A percentile compares a stretch with the other conserved stretches of the same genome.
Conservation (phyloP, 1,140 invertebrate species). For the Andrena cerasifolii region DNA sequence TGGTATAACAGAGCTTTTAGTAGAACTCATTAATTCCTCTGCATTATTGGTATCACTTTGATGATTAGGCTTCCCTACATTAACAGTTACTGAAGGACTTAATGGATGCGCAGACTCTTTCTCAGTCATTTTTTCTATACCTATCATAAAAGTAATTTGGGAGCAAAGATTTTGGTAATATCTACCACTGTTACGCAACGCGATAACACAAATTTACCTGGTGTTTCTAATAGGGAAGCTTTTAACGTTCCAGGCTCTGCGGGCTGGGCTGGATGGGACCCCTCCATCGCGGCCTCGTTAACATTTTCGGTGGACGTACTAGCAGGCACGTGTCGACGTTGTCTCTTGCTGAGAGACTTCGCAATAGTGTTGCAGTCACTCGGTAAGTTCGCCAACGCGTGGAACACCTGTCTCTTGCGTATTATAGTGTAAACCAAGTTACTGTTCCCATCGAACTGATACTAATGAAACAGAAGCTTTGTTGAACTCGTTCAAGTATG, state of each 20-base stretch:
- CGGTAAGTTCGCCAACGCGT: slow-evolving; percentile 97
- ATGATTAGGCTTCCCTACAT: slow-evolving; percentile 65
- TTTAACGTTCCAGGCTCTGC: slow-evolving; percentile 96
- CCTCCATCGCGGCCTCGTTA: slow-evolving; percentile 90
- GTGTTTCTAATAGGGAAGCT: slow-evolving; percentile 93
- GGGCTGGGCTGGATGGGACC: slow-evolving; percentile 91
- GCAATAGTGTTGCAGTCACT: slow-evolving; percentile 95
- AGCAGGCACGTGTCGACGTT: slow-evolving; percentile 81
- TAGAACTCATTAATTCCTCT: slow-evolving; percentile 53
- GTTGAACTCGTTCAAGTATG: not conserved
- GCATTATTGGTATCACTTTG: slow-evolving; percentile 44
- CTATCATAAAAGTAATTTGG: slow-evolving; percentile 74
- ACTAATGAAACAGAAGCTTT: slow-evolving; percentile 79
- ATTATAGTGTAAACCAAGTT: slow-evolving; percentile 99
- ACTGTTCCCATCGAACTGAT: slow-evolving; percentile 99
- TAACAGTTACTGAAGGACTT: slow-evolving; percentile 73
- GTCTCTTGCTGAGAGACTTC: slow-evolving; percentile 89
- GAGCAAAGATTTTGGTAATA: not conserved
- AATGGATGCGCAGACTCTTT: slow-evolving; percentile 93
- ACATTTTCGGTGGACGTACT: slow-evolving; percentile 80
- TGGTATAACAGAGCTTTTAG: slow-evolving; percentile 74
- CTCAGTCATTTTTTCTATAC: slow-evolving; percentile 97
- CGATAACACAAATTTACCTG: slow-evolving; percentile 81
- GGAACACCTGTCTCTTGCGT: slow-evolving; percentile 98
- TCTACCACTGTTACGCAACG: not conserved